Percentiles rank a stretch among this genome's conserved stretches.
Conservation (phyloP, 2,888 invertebrate species). For the Eupelmus urozonus region DNA sequence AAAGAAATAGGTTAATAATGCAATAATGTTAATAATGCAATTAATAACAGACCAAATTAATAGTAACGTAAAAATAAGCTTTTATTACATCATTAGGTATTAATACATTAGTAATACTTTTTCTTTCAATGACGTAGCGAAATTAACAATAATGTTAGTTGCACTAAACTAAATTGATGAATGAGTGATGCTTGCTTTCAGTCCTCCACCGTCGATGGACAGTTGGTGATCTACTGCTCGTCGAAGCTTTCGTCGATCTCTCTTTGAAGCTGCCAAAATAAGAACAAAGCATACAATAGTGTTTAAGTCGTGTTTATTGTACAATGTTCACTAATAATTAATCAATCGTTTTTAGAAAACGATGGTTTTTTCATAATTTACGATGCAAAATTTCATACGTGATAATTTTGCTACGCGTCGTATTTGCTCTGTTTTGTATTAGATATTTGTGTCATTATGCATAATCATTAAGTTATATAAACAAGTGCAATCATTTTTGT, state of each 20-base stretch:
- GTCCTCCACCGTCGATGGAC: slow-evolving; percentile 70
- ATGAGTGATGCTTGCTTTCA: slow-evolving; percentile 60
- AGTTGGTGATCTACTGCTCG: slow-evolving; percentile 66
- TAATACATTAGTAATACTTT: no score
- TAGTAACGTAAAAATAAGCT: no score
- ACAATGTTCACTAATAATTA: slow-evolving; percentile 4
- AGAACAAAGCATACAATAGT: slow-evolving; percentile 17
- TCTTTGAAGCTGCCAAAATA: slow-evolving; percentile 28
- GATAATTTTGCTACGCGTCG: no score
- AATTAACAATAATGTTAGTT: no score
- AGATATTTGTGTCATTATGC: neutral
- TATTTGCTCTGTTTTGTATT: neutral
- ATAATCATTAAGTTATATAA: slow-evolving; percentile 10
- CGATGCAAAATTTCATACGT: no score
- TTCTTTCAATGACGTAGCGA: no score
- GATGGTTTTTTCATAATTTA: no score
- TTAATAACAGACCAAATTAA: no score
- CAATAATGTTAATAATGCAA: no score
- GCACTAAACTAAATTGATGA: neutral
- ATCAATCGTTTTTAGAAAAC: slow-evolving; percentile 11
- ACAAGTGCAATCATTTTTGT: slow-evolving; percentile 14
- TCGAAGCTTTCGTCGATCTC: neutral
- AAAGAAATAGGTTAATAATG: no score
- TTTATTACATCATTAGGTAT: neutral
- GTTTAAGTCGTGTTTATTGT: slow-evolving; percentile 12